Base-by-base conservation (phyloP, 2,113 vertebrate genomes). In the Heterotis niloticus region DNA sequence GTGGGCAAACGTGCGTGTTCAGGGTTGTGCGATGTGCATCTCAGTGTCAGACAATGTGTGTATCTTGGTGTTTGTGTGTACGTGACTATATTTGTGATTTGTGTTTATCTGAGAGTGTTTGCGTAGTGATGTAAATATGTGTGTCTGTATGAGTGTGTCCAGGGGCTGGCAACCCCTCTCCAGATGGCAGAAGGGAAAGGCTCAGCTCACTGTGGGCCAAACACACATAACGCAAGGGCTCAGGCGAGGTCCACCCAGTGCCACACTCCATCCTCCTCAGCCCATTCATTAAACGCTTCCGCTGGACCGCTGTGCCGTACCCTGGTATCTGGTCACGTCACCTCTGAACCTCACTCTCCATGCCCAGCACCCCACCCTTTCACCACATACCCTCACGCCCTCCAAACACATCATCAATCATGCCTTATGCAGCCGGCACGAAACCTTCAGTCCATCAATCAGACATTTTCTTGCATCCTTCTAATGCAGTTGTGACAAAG, bases 341-440 rank as follows among this genome's bases (percentile, higher is more conserved):
- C 85, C 85, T 92, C 85, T 86, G 89, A 91, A 90, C 92, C 90
- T 88, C 86, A 87, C 86, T 87, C 86, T 87, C 91, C 85, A 80
- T 86, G 85, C 76, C 85, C 89, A 80, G 87, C 84, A 87, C n/a
- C 68, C 85, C 84, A 11, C 78, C 51, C 73, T 81, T 81, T 84
- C 84, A 80, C 82, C 82, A 10, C n/a, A 0, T 20, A 4, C 80
- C 81, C 83, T 59, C 12, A 78, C 84, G 75, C 82, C 9, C 59
- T 83, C 86, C 87, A 14, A 91, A 91, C 86, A 87, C 81, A 89
- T 87, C 89, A 95, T 95, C 94, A 95, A 95, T 96, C 94, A 94
- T 83, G 77, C 82, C 78, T 76, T 77, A 12, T 44, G 34, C 7
- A 44, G 34, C 34, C 34, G 34, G 34, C 34, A 44, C 34, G 34